Evolutionary conservation across 1,140 invertebrate species (phyloP).

Genomic region (Himalopsyche phryganea): DNA sequence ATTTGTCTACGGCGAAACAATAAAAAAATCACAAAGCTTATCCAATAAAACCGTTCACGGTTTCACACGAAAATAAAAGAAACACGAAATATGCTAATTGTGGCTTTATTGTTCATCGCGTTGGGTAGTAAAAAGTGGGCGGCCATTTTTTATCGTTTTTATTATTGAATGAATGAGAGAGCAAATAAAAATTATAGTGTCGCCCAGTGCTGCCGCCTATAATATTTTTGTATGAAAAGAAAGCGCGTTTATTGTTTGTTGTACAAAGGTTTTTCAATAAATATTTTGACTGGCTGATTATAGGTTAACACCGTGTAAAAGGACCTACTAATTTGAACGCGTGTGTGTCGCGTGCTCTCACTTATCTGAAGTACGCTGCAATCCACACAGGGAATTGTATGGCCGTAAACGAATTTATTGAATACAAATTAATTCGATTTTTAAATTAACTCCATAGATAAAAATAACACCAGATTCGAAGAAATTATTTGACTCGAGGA

Average conservation of each 20-base stretch:
- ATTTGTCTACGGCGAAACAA: no score
- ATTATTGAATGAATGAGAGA: slow-evolving; percentile 5
- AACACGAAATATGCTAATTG: slow-evolving; percentile 32
- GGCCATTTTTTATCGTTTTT: slow-evolving; percentile 18
- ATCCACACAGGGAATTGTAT: neutral
- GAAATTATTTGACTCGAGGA: no score
- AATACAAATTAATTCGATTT: no score
- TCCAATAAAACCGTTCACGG: neutral
- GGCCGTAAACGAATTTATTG: no score
- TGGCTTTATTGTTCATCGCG: slow-evolving; percentile 22
- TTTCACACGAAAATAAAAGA: slow-evolving; percentile 20
- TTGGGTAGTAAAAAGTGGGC: slow-evolving; percentile 9
- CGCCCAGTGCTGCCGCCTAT: neutral
- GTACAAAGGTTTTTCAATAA: slow-evolving; percentile 14
- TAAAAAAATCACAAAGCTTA: slow-evolving; percentile 1
- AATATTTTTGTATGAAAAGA: neutral
- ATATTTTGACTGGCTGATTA: slow-evolving; percentile 34
- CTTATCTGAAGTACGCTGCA: slow-evolving; percentile 2
- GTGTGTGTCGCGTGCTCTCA: slow-evolving; percentile 18
- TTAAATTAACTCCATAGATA: no score
- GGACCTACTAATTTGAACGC: slow-evolving; percentile 18
- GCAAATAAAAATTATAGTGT: neutral
- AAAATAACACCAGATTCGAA: no score
- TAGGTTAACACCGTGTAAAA: slow-evolving; percentile 5
- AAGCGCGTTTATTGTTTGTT: slow-evolving; percentile 1